A percentile compares a stretch with the other conserved stretches of the same genome.
These are phyloP conservation scores for Pemphredon lugubris DNA, from an alignment of 2,888 invertebrate species.

Conservation along the genomic window DNA sequence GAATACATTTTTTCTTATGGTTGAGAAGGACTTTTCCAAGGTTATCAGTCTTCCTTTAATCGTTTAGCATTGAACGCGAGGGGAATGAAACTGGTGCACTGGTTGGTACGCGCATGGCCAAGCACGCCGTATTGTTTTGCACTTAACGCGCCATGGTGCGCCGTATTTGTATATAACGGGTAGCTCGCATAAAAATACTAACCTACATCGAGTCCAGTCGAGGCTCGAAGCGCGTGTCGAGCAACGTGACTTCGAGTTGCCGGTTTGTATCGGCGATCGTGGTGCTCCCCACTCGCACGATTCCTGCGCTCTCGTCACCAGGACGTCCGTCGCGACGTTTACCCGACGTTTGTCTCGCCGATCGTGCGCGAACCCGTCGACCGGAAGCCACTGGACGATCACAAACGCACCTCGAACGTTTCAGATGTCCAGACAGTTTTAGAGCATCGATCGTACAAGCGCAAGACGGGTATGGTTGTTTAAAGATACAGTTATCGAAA, in stretches of 20 bases:
- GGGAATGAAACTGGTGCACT: constrained; percentile 3
- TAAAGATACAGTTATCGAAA: too few relatives aligned
- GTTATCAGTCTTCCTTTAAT: too few relatives aligned
- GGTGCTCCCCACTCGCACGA: constrained; percentile 17
- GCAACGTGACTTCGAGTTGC: constrained; percentile 76
- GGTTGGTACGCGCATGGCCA: background rate
- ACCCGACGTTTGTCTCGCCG: constrained; percentile 6
- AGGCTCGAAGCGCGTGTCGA: constrained; percentile 75
- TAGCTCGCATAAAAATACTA: constrained; percentile 74
- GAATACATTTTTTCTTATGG: too few relatives aligned
- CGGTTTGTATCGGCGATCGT: constrained; percentile 42
- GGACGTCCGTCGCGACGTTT: constrained; percentile 12
- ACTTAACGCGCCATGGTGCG: constrained; percentile 20
- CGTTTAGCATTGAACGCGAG: too few relatives aligned
- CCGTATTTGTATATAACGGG: constrained; percentile 56
- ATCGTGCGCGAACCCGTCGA: background rate
- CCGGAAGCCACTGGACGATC: background rate
- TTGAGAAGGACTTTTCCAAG: too few relatives aligned
- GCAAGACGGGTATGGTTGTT: too few relatives aligned
- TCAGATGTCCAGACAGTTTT: too few relatives aligned
- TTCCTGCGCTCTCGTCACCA: constrained; percentile 4
- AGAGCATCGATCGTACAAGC: too few relatives aligned
- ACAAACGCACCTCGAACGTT: background rate
- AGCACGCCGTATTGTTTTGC: constrained; percentile 25
- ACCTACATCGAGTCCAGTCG: constrained; percentile 73